These are phyloP conservation scores for Chymomyza procnemis DNA, from an alignment of 2,888 invertebrate genomes.

Conservation along the genomic window DNA sequence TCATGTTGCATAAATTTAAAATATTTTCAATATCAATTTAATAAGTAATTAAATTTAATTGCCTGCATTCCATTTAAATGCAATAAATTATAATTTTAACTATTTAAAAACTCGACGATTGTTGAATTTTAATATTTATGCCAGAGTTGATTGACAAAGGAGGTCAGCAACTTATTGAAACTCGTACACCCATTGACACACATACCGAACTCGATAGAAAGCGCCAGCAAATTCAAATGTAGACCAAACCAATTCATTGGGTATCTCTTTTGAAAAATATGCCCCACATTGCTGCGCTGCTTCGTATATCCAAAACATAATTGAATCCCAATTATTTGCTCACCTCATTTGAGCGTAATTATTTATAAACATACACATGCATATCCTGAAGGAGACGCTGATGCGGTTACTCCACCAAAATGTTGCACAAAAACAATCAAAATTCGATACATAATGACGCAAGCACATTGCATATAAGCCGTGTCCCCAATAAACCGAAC, in stretches of 20 bases:
- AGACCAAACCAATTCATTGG: background rate
- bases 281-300: background rate
- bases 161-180: too few species aligned
- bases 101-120: background rate
- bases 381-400: background rate
- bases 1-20: background rate
- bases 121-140: background rate
- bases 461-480: background rate
- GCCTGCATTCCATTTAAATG: too few species aligned
- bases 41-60: background rate
- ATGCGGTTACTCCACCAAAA: background rate
- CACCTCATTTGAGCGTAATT: constrained; percentile 32
- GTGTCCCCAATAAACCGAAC: constrained; percentile 21
- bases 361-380: constrained; percentile 12
- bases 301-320: constrained; percentile 15
- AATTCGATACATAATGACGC: background rate
- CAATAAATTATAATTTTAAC: too few species aligned
- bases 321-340: constrained; percentile 28
- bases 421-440: background rate
- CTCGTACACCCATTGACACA: background rate
- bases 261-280: background rate
- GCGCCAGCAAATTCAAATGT: background rate
- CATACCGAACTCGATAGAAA: background rate
- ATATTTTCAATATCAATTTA: background rate
- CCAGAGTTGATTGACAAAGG: too few species aligned